Evolutionary conservation across 1,140 invertebrate genomes (phyloP).

Genomic region (Heliconius melpomene): DNA sequence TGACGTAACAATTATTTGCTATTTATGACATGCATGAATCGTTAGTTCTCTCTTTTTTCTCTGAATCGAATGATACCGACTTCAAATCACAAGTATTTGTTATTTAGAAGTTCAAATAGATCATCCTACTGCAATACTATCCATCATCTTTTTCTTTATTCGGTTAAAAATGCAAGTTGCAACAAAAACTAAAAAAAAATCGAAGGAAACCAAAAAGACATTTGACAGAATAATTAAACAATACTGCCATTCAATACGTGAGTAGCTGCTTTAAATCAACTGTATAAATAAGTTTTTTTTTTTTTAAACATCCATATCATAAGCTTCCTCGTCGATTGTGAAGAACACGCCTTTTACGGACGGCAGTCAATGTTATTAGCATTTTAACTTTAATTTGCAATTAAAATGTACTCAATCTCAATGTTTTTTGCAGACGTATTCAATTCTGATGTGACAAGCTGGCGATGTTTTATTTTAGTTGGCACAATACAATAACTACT

Average conservation of each 20-base stretch:
- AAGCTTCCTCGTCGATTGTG: conserved; percentile 5
- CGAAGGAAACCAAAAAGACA: neutral
- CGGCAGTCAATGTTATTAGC: conserved; percentile 15
- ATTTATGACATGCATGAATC: neutral
- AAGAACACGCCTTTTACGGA: conserved; percentile 16
- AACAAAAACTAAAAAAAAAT: neutral
- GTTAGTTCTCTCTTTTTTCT: no score
- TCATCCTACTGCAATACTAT: no score
- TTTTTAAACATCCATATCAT: neutral
- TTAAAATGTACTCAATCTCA: conserved; percentile 1
- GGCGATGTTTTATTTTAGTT: neutral
- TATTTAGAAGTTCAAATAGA: no score
- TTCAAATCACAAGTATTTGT: no score
- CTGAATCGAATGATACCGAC: no score
- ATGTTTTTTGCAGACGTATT: neutral
- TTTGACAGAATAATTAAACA: conserved; percentile 6
- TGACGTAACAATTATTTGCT: neutral
- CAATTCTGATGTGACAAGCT: neutral
- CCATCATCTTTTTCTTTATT: no score
- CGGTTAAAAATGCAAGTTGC: no score
- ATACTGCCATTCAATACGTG: neutral
- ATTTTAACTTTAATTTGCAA: conserved; percentile 21
- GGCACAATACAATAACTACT: no score
- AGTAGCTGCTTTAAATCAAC: neutral
- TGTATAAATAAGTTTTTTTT: neutral